Evolutionary conservation across 1,140 invertebrate genomes (phyloP), one percentile per base, ranked within the genome.

Genomic region (Conus betulinus): DNA sequence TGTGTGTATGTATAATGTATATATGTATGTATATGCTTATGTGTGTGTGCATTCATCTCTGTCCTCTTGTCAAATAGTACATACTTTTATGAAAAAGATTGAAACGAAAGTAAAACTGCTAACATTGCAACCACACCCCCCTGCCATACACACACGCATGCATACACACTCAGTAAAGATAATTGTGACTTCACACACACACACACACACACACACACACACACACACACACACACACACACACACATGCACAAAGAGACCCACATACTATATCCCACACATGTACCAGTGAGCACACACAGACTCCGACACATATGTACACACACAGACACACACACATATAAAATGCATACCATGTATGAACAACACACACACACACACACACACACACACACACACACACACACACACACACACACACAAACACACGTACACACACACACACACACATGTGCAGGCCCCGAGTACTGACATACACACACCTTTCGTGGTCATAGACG

Each of bases 261-360:
- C 11, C 67, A 71, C 67, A 71, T 20, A 71, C 67, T 63, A 63
- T 13, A 20, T 63, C 60, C n/a, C 60, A 20, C 60, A 63, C 60
- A 63, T 20, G 60, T 20, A 63, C 60, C 11, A 0, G 17, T 20
- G 20, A 11, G 20, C 67, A 10, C 67, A 71, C 67, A n/a, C 67
- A 71, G 11, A 71, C 8, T 7, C 67, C 3, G 11, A n/a, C 67
- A 71, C 67, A 71, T 20, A n/a, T 7, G 20, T 20, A 71, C 67
- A 71, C 67, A 71, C 67, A 71, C 67, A 71, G 11, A 71, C 67
- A 71, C 67, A 71, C 67, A 71, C 67, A n/a, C n/a, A n/a, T n/a
- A 71, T 20, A 39, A 39, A 39, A 39, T 39, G 3, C 39, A 39
- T 39, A 39, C 39, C 39, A 39, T 39, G 39, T 39, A 39, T 39